Evolutionary conservation across 2,113 vertebrate species (phyloP), one percentile per base, ranked within the genome.

Genomic region (Osmerus mordax): DNA sequence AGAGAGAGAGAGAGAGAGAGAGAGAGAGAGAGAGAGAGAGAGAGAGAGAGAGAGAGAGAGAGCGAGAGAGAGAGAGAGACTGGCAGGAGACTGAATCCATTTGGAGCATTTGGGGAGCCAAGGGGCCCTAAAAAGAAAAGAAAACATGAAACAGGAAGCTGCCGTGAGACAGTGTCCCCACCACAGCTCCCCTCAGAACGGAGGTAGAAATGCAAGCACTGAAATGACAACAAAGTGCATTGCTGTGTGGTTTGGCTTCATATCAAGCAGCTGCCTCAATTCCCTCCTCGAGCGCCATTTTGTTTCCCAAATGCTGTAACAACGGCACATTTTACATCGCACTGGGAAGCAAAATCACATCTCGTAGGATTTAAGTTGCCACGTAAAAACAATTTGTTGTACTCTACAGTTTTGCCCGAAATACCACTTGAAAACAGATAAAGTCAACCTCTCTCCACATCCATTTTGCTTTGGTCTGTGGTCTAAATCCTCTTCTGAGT

Each of bases 51-150:
- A 32, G 29, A 41, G 3, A 1, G 2, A n/a, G 54, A 56, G 9
- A 16, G 54, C 14, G 11, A 13, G 25, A 14, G 61, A 29, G 59
- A 68, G 63, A 56, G 51, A 60, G 56, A 3, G 58, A 11, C 74
- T 89, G 86, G 84, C 84, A 86, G 64, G 77, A 83, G 69, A 76
- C 51, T 4, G 65, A 81, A 84, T 84, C 82, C 78, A 91, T 89
- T 90, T 87, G 78, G 74, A 84, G 81, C 81, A 87, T 85, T 89
- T 87, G 85, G 78, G 67, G 76, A 78, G 82, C 84, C 76, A 83
- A 85, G 82, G 84, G 80, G 74, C 73, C 69, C 41, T 71, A 75
- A 75, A 69, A 82, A 78, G 67, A 5, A 64, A 41, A 64, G 4
- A 36, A 83, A 70, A 76, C n/a, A n/a, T n/a, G 78, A 72, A 55